Conservation (phyloP, 92 coral and sea anemone species). For the Actinernus sp. region DNA sequence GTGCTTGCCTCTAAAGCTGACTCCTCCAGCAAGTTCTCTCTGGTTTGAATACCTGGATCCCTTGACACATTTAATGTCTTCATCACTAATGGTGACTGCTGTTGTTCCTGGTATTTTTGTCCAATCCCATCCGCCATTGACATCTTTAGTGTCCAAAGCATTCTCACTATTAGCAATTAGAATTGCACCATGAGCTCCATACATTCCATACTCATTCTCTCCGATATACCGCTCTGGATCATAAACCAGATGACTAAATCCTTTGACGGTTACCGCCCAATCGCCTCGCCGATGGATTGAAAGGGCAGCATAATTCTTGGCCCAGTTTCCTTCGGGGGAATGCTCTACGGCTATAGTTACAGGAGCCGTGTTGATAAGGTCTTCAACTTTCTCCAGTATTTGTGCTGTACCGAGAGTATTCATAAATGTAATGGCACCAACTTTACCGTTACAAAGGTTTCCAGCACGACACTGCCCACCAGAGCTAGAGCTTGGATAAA, state of each 20-base stretch:
- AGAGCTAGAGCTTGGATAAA: background rate
- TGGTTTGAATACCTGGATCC: constrained; percentile 22
- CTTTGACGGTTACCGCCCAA: background rate
- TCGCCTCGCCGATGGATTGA: background rate
- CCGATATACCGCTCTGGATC: background rate
- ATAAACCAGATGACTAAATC: background rate
- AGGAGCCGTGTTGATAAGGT: background rate
- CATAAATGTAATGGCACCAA: background rate
- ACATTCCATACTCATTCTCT: too few relatives aligned
- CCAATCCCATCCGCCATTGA: background rate
- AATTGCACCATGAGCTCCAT: background rate
- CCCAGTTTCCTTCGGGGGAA: background rate
- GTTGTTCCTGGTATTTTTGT: background rate
- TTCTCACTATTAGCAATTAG: constrained; percentile 1
- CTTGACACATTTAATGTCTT: background rate
- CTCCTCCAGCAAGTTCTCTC: constrained; percentile 41
- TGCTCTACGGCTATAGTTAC: background rate
- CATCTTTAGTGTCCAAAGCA: background rate
- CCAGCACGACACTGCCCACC: background rate
- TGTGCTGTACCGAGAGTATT: background rate
- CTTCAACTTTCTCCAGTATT: background rate
- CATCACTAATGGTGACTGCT: background rate
- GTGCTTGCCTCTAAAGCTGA: constrained; percentile 9
- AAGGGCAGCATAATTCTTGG: background rate
- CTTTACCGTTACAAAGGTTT: background rate